phyloP scores from a whole-genome alignment of 2,888 invertebrate genomes.

The Thelaira solivaga region DNA sequence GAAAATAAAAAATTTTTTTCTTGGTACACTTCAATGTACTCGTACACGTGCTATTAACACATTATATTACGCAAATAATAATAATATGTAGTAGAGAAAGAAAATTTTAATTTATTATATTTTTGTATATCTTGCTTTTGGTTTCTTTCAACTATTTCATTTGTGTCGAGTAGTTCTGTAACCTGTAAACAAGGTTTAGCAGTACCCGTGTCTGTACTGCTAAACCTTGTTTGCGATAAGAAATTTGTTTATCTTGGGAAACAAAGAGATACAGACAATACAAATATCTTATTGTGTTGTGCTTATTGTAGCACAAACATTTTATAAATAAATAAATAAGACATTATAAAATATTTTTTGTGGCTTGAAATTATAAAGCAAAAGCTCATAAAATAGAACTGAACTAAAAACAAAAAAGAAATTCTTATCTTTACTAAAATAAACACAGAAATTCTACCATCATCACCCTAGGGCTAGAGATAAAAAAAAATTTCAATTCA shows the following conservation, averaged over 20 bases:
- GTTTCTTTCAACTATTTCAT: not conserved
- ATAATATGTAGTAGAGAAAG: not conserved
- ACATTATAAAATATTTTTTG: not conserved
- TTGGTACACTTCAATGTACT: too few relatives aligned
- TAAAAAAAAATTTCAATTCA: slow-evolving; percentile 4
- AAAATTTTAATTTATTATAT: slow-evolving; percentile 12
- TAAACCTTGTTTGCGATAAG: too few relatives aligned
- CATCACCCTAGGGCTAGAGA: too few relatives aligned
- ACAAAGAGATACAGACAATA: not conserved
- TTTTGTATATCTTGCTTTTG: slow-evolving; percentile 24
- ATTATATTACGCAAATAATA: slow-evolving; percentile 37
- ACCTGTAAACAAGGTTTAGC: not conserved
- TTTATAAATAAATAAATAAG: slow-evolving; percentile 11
- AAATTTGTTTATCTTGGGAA: not conserved
- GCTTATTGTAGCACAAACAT: not conserved
- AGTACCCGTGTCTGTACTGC: too few relatives aligned
- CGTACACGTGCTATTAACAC: slow-evolving; percentile 55
- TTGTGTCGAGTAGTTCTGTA: not conserved
- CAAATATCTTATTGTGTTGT: not conserved
- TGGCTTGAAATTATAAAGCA: slow-evolving; percentile 30
- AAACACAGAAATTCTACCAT: not conserved
- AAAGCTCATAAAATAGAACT: slow-evolving; percentile 1
- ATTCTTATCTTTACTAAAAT: slow-evolving; percentile 23
- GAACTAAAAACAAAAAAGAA: not conserved
- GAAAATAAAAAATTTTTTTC: too few relatives aligned